These are phyloP conservation scores for Pseudobourletiella spinata DNA, from an alignment of 1,140 invertebrate species.

Conservation along the genomic window DNA sequence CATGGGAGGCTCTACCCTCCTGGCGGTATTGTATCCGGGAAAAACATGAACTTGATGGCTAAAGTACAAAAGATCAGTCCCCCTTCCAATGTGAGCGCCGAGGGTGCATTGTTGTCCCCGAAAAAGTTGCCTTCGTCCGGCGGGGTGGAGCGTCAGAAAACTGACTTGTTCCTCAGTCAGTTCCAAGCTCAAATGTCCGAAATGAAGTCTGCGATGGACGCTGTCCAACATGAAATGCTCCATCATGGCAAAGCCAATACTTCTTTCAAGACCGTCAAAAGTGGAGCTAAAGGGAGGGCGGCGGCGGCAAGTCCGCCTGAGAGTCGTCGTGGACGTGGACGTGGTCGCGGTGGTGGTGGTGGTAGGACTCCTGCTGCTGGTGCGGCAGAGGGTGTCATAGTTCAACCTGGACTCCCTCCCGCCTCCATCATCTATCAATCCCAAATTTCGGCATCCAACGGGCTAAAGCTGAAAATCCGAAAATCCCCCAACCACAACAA, in stretches of 20 bases:
- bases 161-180: constrained; percentile 30
- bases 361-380: background rate
- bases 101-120: background rate
- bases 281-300: background rate
- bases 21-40: constrained; percentile 4
- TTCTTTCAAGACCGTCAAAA: background rate
- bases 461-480: constrained; percentile 54
- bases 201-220: constrained; percentile 35
- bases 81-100: background rate
- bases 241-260: background rate
- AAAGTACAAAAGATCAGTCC: constrained; percentile 27
- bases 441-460: constrained; percentile 40
- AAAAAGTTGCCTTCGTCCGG: constrained; percentile 1
- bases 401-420: background rate
- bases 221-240: constrained; percentile 24
- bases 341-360: background rate
- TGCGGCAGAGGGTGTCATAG: background rate
- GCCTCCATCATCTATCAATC: constrained; percentile 24
- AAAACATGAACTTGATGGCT: constrained; percentile 25
- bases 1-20: background rate
- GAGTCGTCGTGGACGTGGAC: background rate
- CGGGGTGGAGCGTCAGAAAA: constrained; percentile 12
- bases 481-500: constrained; percentile 44
- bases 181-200: constrained; percentile 36
- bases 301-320: no score